Percentiles rank a stretch among this genome's conserved stretches.
Conservation (phyloP, 2,113 vertebrate genomes). For the Lampris incognitus region DNA sequence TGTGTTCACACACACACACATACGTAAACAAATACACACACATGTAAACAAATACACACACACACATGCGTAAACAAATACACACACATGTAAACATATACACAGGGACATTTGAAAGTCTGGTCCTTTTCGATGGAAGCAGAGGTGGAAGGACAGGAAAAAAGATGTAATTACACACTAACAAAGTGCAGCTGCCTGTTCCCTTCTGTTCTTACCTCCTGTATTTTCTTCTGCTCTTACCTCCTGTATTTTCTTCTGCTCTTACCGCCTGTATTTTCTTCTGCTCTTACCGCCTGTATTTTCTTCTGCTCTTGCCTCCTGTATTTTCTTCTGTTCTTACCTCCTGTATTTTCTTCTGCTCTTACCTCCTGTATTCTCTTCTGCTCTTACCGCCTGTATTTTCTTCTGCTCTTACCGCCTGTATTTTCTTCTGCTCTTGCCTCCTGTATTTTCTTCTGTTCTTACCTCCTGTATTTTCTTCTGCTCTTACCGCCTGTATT, state of each 20-base stretch:
- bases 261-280: too few species aligned
- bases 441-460: too few species aligned
- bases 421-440: too few species aligned
- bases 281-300: too few species aligned
- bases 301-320: too few species aligned
- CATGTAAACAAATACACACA: neutral
- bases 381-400: too few species aligned
- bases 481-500: too few species aligned
- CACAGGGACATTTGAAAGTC: conserved; percentile 29
- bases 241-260: neutral
- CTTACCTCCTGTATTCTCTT: too few species aligned
- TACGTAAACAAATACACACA: neutral
- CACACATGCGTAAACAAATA: neutral
- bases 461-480: too few species aligned
- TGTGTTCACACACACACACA: neutral
- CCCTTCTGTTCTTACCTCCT: conserved; percentile 6
- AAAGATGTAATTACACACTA: conserved; percentile 60
- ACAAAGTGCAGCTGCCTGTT: conserved; percentile 61
- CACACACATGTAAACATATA: conserved; percentile 4
- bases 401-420: too few species aligned
- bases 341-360: too few species aligned
- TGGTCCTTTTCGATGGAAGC: conserved; percentile 48
- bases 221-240: neutral
- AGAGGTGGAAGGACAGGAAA: conserved; percentile 39
- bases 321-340: too few species aligned